A percentile compares a stretch with the other conserved stretches of the same genome.
Evolutionary conservation across 2,113 vertebrate species (phyloP).

Genomic region (Siphamia tubifer): DNA sequence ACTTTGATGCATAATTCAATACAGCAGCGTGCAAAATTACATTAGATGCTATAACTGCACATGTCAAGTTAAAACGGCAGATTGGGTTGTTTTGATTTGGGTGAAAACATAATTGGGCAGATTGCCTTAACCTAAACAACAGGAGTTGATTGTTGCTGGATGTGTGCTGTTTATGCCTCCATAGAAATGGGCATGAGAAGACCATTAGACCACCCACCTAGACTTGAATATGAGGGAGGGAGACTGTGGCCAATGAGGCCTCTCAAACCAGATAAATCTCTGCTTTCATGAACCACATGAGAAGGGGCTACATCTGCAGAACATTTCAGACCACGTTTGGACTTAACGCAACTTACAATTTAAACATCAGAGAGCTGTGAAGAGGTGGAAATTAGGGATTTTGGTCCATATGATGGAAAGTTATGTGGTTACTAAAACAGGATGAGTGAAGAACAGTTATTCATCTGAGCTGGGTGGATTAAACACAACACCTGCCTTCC

Average conservation of each 20-base stretch:
- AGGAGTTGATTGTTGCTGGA: slow-evolving; percentile 26
- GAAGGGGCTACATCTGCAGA: slow-evolving; percentile 76
- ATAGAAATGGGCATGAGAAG: slow-evolving; percentile 44
- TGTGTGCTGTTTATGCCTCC: slow-evolving; percentile 48
- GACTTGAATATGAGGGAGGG: slow-evolving; percentile 36
- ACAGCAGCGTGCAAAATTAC: slow-evolving; percentile 25
- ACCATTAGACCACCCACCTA: slow-evolving; percentile 64
- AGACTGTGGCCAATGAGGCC: slow-evolving; percentile 48
- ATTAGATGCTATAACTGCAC: background rate
- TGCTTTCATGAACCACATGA: slow-evolving; percentile 75
- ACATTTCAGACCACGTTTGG: slow-evolving; percentile 65
- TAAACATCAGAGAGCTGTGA: slow-evolving; percentile 69
- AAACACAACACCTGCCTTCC: slow-evolving; percentile 58
- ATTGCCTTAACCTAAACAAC: slow-evolving; percentile 45
- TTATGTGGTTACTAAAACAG: slow-evolving; percentile 59
- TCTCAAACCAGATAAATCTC: slow-evolving; percentile 69
- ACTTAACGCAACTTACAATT: slow-evolving; percentile 48
- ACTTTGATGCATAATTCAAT: slow-evolving; percentile 20
- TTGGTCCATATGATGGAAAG: slow-evolving; percentile 69
- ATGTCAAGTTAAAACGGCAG: slow-evolving; percentile 14
- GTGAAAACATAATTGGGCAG: slow-evolving; percentile 41
- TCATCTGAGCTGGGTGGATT: slow-evolving; percentile 43
- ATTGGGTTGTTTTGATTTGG: slow-evolving; percentile 16
- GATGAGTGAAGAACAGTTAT: slow-evolving; percentile 56
- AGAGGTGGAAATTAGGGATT: slow-evolving; percentile 77